Base-by-base conservation (phyloP, 2,888 invertebrate genomes). In the Patella ulyssiponensis region DNA sequence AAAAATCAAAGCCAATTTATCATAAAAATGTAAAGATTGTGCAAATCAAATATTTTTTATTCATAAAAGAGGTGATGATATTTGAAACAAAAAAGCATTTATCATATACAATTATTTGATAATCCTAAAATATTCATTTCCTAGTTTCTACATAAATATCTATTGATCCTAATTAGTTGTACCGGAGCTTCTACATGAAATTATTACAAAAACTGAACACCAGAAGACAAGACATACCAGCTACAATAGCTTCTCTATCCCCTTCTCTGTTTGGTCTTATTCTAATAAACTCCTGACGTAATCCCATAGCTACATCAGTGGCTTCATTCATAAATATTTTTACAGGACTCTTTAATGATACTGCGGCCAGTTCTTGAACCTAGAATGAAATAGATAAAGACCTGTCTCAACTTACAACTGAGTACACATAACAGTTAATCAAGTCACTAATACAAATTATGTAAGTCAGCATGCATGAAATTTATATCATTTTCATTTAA, bases 311-410 rank as follows among this genome's bases (percentile, higher is more conserved):
- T 1, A 99, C 98, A 85, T 98, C 97, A 87, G 96, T 96, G 91
- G 98, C 98, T 83, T 96, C 97, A 91, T 99, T 97, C 0, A 99
- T 96, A 92, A 99, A 99, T 77, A 99, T 94, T 90, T 96, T 96
- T 52, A 98, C 96, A 0, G 99, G 99, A 86, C 96, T 96, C 82
- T 95, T 94, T 51, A 99, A 93, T 0, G 98, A 98, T 1, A 99
- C 96, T 0, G 97, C 95, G 0, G 97, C 98, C 77, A 99, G 93
- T 92, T 98, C 98, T 92, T 97, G 95, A 0, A 93, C 93, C 92
- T 93, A 80, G 20, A 23, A 72, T 5, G 52, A 27, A 80, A 44
- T 5, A 33, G 33, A 7, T 44, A 44, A 44, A 33, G 33, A 4
- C 5, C 33, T 33, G 33, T 33, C 27, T 27, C 7, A 33, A 44